Evolutionary conservation across 2,888 invertebrate genomes (phyloP).

Genomic region (Steinernema scapterisci): DNA sequence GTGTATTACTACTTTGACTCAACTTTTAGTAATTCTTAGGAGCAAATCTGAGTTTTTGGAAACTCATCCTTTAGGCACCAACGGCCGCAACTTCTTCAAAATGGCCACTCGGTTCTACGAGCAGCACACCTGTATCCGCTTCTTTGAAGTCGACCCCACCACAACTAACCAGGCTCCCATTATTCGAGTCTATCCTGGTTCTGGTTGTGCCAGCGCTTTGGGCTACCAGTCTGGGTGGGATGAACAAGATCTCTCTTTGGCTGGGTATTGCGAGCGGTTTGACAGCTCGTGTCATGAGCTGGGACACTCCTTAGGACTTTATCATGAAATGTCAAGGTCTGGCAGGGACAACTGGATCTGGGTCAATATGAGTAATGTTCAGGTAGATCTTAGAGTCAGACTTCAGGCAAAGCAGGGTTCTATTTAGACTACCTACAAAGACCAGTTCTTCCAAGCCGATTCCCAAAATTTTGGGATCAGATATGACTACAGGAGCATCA

Average conservation of each 20-base stretch:
- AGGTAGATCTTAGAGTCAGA: neutral
- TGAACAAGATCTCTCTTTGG: neutral
- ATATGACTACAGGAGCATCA: neutral
- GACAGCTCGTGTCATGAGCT: neutral
- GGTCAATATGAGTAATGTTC: neutral
- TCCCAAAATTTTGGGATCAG: neutral
- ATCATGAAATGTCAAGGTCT: neutral
- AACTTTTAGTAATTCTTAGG: neutral
- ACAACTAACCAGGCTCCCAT: neutral
- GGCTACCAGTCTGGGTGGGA: neutral
- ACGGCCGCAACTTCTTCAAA: neutral
- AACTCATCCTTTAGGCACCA: neutral
- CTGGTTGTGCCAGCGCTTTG: neutral
- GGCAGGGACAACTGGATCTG: neutral
- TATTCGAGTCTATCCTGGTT: neutral
- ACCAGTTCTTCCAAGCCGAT: neutral
- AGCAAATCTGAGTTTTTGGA: neutral
- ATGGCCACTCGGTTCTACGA: neutral
- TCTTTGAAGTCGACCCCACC: neutral
- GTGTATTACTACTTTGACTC: neutral
- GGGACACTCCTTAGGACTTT: neutral
- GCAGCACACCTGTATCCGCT: neutral
- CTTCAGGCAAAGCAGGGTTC: no score
- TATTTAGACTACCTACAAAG: no score
- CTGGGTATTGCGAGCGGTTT: neutral